Base-by-base conservation (phyloP, 1,140 invertebrate species). In the Helicoverpa zea region DNA sequence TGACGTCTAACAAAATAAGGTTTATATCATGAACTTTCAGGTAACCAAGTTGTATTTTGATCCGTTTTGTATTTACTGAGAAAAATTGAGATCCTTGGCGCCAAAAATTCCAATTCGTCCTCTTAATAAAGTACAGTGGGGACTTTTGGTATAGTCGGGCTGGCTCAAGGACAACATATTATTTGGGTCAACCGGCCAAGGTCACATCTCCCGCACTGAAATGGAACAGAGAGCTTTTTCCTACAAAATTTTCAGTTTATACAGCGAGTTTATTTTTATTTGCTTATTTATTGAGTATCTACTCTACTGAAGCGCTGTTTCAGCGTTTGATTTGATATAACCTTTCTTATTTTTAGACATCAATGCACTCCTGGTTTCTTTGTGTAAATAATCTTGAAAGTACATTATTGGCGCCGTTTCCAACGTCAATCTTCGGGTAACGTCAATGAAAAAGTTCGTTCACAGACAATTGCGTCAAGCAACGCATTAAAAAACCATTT, bases 141-240 rank as follows among this genome's bases (percentile, higher is more conserved):
- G 13, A 47, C n/a, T 68, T 68, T 68, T 68, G 43, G 43, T 16
- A n/a, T n/a, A 14, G n/a, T 68, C 18, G 35, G 43, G n/a, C 64
- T 3, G 23, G 64, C 43, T 23, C 64, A 68, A 68, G 64, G 64
- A 23, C 43, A 49, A 18, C 30, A 16, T 49, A 68, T 18, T 68
- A 68, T 68, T 49, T 68, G 18, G 64, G 64, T 68, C 43, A 68
- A n/a, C 16, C 3, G 64, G 64, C 43, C 64, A 68, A 68, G 64
- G 64, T 68, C 61, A n/a, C 2, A 2, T 16, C 35, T 49, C 16
- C 43, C 16, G 64, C 18, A 68, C 35, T 49, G 16, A 68, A 49
- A 51, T 49, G 18, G 64, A 16, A 18, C 16, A 49, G 18, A 16
- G 49, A 68, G 16, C 43, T 18, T 68, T 49, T 68, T 49, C 11